A percentile compares a stretch with the other conserved stretches of the same genome.
These are phyloP conservation scores for Typhlichthys eigenmanni DNA, from an alignment of 2,797 vertebrate genomes.

Conservation along the genomic window DNA sequence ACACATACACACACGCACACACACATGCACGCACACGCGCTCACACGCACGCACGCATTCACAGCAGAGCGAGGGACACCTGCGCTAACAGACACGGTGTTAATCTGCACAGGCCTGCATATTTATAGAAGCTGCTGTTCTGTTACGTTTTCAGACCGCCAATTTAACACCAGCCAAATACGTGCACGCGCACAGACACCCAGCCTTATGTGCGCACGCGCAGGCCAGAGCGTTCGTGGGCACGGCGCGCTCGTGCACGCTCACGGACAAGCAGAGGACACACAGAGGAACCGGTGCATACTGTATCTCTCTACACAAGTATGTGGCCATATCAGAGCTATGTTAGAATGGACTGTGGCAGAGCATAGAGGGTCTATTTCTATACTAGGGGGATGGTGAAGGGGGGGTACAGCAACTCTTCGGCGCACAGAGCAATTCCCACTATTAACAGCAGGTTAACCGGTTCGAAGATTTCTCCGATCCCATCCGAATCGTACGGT, in stretches of 20 bases:
- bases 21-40: too few species aligned
- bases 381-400: background rate
- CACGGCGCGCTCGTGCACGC: too few species aligned
- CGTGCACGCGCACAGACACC: conserved; percentile 20
- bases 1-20: conserved; percentile 8
- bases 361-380: background rate
- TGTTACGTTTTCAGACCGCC: conserved; percentile 42
- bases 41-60: background rate
- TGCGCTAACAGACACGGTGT: conserved; percentile 54
- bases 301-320: background rate
- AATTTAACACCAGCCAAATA: conserved; percentile 25
- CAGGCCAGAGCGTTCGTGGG: background rate
- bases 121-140: conserved; percentile 63
- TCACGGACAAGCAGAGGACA: too few species aligned
- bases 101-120: conserved; percentile 60
- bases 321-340: conserved; percentile 5
- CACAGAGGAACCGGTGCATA: too few species aligned
- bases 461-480: too few species aligned
- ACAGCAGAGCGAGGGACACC: conserved; percentile 49
- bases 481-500: too few species aligned
- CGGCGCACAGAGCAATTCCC: background rate
- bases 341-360: conserved; percentile 5
- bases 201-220: background rate
- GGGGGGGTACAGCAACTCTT: background rate
- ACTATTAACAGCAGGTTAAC: too few species aligned